Conservation (phyloP, 64 coral and sea anemone species). For the Catalaphyllia jardinei region DNA sequence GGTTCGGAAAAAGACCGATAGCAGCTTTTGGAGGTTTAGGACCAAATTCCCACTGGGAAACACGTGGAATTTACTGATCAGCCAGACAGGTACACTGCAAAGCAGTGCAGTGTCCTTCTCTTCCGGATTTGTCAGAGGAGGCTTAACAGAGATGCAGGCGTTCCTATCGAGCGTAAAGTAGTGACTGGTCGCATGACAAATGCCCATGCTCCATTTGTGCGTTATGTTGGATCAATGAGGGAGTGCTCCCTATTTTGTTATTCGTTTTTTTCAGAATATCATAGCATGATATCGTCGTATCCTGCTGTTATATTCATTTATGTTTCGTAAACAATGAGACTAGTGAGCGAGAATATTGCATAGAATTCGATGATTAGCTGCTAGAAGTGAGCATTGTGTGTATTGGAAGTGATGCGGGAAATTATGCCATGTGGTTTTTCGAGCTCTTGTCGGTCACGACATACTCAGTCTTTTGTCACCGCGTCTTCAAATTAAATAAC, state of each 20-base stretch:
- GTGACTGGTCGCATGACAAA: background rate
- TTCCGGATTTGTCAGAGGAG: background rate
- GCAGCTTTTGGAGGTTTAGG: too few relatives aligned
- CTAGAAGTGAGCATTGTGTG: background rate
- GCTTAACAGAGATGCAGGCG: background rate
- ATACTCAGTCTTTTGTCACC: background rate
- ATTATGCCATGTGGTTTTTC: slow-evolving; percentile 47
- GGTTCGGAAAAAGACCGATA: too few relatives aligned
- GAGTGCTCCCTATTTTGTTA: background rate
- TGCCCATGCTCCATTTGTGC: slow-evolving; percentile 19
- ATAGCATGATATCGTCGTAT: background rate
- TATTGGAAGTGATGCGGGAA: background rate
- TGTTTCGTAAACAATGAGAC: background rate
- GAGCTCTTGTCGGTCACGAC: background rate
- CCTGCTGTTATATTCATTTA: slow-evolving; percentile 2
- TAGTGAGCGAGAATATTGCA: slow-evolving; percentile 5
- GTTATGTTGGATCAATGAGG: slow-evolving; percentile 4
- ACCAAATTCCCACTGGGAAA: background rate
- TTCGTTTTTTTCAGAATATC: background rate
- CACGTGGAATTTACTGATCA: background rate
- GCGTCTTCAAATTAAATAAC: background rate
- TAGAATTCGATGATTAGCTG: background rate
- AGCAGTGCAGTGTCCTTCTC: background rate
- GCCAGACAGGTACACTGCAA: background rate
- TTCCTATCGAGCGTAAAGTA: background rate